A percentile compares a stretch with the other conserved stretches of the same genome.
Evolutionary conservation across 2,888 invertebrate species (phyloP).

Genomic region (Agriopis marginaria): DNA sequence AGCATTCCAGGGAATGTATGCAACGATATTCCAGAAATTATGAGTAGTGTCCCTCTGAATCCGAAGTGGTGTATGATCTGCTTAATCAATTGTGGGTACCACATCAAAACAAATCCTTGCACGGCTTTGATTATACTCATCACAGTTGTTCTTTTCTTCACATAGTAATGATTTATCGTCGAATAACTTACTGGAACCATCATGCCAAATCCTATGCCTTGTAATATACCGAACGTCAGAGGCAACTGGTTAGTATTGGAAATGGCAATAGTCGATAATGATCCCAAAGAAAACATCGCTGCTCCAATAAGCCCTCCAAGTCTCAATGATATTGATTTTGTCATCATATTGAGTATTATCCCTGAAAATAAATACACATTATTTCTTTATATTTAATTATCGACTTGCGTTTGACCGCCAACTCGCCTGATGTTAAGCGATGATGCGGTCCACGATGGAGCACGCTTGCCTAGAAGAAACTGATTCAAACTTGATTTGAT

Average conservation of each 20-base stretch:
- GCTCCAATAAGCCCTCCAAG: constrained; percentile 86
- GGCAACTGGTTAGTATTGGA: constrained; percentile 85
- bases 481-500: too few relatives aligned
- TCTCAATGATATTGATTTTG: constrained; percentile 83
- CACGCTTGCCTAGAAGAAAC: too few relatives aligned
- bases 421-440: background rate
- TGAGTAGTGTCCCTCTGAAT: constrained; percentile 87
- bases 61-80: constrained; percentile 83
- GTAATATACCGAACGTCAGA: constrained; percentile 84
- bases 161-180: constrained; percentile 88
- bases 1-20: constrained; percentile 87
- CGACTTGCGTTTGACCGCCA: background rate
- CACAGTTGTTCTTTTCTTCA: constrained; percentile 85
- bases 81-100: constrained; percentile 86
- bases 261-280: constrained; percentile 83
- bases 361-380: constrained; percentile 72
- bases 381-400: background rate
- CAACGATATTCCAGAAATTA: constrained; percentile 86
- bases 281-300: constrained; percentile 79
- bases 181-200: constrained; percentile 88
- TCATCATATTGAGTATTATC: constrained; percentile 84
- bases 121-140: constrained; percentile 88
- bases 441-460: too few relatives aligned
- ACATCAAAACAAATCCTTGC: constrained; percentile 86
- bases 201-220: constrained; percentile 88